A percentile compares a stretch with the other conserved stretches of the same genome.
These are phyloP conservation scores for Mesoclemmys tuberculata DNA, from an alignment of 2,113 vertebrate genomes.

Conservation along the genomic window DNA sequence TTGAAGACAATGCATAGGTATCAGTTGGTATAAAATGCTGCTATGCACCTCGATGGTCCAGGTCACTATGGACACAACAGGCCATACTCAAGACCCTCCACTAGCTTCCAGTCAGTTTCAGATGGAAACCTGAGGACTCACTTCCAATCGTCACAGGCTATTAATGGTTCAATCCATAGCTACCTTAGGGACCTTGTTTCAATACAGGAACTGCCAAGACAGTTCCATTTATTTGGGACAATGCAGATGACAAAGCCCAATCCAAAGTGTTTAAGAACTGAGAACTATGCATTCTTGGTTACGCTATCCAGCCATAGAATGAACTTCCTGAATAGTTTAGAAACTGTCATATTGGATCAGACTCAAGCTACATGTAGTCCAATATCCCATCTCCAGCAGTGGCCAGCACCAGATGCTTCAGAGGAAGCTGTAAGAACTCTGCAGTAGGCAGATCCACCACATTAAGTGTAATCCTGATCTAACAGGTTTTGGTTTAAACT, in stretches of 20 bases:
- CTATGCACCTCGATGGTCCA: no score
- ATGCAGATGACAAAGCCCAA: background rate
- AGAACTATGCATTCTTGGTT: background rate
- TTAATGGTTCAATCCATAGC: background rate
- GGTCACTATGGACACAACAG: background rate
- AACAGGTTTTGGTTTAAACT: background rate
- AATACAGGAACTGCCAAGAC: background rate
- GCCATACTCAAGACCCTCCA: background rate
- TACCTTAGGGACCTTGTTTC: background rate
- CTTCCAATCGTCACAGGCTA: background rate
- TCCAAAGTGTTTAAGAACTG: background rate
- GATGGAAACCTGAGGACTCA: background rate
- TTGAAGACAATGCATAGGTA: no score
- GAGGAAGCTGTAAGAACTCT: background rate
- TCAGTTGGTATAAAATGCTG: no score
- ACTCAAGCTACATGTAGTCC: rapidly evolving
- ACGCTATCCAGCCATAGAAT: background rate
- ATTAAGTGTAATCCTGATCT: background rate
- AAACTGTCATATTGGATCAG: rapidly evolving
- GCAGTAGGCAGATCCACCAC: background rate
- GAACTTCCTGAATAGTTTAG: background rate
- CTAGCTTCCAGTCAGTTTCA: background rate
- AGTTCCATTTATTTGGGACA: background rate
- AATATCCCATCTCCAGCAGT: background rate
- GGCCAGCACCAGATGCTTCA: background rate